Evolutionary conservation across 1,140 invertebrate genomes (phyloP).

Genomic region (Sycophila sp.): DNA sequence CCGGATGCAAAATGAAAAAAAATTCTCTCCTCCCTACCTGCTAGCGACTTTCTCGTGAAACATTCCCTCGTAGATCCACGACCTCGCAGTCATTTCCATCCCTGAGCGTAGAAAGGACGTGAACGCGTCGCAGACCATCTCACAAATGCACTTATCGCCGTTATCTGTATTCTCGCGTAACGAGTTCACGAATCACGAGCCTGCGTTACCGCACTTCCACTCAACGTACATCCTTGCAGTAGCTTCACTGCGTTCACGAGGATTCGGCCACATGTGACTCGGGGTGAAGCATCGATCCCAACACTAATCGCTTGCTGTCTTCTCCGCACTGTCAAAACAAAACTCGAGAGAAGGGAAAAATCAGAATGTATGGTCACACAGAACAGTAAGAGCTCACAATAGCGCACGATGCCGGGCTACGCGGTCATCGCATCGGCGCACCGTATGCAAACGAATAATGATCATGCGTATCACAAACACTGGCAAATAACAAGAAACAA

Average conservation of each 20-base stretch:
- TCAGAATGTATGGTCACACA: too few species aligned
- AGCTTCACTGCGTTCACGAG: background rate
- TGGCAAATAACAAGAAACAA: too few species aligned
- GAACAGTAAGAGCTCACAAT: too few species aligned
- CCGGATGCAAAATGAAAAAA: too few species aligned
- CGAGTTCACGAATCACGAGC: slow-evolving; percentile 22
- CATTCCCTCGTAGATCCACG: background rate
- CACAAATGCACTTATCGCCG: background rate
- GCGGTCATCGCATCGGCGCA: too few species aligned
- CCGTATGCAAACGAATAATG: too few species aligned
- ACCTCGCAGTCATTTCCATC: background rate
- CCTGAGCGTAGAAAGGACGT: background rate
- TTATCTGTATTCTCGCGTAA: background rate
- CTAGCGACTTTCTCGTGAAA: background rate
- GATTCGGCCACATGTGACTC: slow-evolving; percentile 12
- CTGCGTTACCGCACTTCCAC: slow-evolving; percentile 10
- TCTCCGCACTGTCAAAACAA: background rate
- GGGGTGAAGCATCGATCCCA: background rate
- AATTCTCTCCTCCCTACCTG: background rate
- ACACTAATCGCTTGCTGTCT: background rate
- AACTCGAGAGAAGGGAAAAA: background rate
- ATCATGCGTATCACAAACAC: too few species aligned
- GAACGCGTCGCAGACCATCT: background rate
- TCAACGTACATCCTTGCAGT: slow-evolving; percentile 23
- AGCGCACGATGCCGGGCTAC: too few species aligned